phyloP scores from a whole-genome alignment of 1,140 invertebrate species.

The Paracyclopina nana region DNA sequence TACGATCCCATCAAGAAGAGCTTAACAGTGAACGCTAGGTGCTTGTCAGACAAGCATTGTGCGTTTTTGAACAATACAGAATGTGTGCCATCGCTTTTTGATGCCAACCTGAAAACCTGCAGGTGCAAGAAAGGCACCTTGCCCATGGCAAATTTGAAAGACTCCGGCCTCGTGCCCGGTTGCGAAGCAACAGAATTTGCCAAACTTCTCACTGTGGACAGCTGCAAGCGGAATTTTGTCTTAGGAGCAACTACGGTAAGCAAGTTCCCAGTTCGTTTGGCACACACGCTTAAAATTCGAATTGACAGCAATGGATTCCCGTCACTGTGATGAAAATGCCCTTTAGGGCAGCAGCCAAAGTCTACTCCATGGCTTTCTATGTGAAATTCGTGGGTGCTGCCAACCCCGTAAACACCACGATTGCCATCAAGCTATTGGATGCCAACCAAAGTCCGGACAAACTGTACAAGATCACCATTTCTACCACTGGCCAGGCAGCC shows the following conservation, averaged over 20 bases:
- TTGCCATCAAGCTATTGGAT: not conserved
- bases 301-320: conserved; percentile 1
- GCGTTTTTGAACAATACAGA: not conserved
- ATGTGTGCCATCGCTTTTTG: not conserved
- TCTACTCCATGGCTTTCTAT: not conserved
- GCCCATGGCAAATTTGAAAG: not conserved
- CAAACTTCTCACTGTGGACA: not conserved
- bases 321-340: not conserved
- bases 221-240: not conserved
- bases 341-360: not conserved
- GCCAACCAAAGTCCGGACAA: not conserved
- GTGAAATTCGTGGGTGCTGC: not conserved
- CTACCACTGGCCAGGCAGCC: not conserved
- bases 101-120: not conserved
- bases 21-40: not conserved
- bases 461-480: not conserved
- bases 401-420: not conserved
- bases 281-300: not conserved
- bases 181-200: not conserved
- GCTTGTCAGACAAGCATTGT: not conserved
- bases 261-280: not conserved
- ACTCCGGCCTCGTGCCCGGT: not conserved
- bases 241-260: not conserved
- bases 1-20: not conserved
- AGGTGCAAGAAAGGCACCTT: not conserved